Percentiles rank a stretch among this genome's conserved stretches.
phyloP scores from a whole-genome alignment of 2,888 invertebrate species.

The Apantesis nais region DNA sequence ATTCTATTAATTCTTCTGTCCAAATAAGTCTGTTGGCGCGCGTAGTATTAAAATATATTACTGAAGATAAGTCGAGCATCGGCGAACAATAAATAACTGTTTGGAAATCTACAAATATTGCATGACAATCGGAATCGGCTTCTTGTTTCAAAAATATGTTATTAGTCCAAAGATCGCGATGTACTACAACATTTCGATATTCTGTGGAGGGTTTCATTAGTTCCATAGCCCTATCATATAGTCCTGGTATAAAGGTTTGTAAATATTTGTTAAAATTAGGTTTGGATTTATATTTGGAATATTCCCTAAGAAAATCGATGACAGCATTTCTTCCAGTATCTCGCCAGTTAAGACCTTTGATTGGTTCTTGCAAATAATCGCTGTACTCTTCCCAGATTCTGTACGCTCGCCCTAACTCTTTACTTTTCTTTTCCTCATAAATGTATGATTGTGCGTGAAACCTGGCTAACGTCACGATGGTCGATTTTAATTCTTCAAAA shows the following conservation, averaged over 20 bases:
- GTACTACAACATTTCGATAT: constrained; percentile 82
- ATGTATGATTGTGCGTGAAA: constrained; percentile 82
- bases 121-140: constrained; percentile 66
- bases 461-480: constrained; percentile 73
- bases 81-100: constrained; percentile 88
- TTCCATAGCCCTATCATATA: constrained; percentile 59
- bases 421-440: constrained; percentile 74
- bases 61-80: constrained; percentile 86
- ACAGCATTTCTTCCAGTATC: constrained; percentile 70
- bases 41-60: constrained; percentile 84
- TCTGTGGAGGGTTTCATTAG: constrained; percentile 71
- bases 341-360: constrained; percentile 60
- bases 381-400: constrained; percentile 72
- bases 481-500: constrained; percentile 69
- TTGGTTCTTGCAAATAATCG: constrained; percentile 64
- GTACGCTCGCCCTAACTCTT: constrained; percentile 62
- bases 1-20: constrained; percentile 63
- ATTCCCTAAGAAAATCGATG: constrained; percentile 66
- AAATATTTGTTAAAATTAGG: constrained; percentile 55
- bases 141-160: constrained; percentile 83
- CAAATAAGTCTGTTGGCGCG: constrained; percentile 72
- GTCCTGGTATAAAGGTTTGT: constrained; percentile 52
- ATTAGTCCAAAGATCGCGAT: constrained; percentile 87
- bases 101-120: constrained; percentile 89
- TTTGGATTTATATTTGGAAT: constrained; percentile 63